Evolutionary conservation across 2,113 vertebrate genomes (phyloP).

Genomic region (Nothoprocta perdicaria): DNA sequence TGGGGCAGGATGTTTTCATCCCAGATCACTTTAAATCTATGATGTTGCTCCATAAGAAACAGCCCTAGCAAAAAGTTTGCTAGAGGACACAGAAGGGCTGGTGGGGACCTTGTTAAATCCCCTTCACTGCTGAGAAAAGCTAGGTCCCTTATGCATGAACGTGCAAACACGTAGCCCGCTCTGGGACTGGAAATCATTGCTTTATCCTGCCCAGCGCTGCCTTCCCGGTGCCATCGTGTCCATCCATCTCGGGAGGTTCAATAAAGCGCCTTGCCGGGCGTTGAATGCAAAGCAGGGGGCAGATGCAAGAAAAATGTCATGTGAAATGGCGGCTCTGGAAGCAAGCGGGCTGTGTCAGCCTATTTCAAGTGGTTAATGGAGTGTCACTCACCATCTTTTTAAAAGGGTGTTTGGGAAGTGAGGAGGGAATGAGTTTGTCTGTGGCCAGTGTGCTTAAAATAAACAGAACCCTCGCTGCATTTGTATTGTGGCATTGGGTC

Average conservation of each 20-base stretch:
- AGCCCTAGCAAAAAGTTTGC: neutral
- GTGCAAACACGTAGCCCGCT: neutral
- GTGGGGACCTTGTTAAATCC: neutral
- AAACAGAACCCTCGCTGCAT: neutral
- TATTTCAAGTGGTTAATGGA: slow-evolving; percentile 29
- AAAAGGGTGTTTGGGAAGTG: slow-evolving; percentile 15
- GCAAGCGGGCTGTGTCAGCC: slow-evolving; percentile 14
- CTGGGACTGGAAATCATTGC: no score
- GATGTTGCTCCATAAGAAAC: neutral
- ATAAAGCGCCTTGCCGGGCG: neutral
- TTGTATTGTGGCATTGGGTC: neutral
- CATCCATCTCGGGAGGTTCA: neutral
- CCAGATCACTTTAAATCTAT: rapidly evolving
- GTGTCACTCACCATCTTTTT: slow-evolving; percentile 29
- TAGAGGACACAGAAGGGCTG: neutral
- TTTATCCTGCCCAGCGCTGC: neutral
- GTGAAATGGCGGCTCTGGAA: slow-evolving; percentile 15
- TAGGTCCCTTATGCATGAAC: neutral
- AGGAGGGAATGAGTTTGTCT: slow-evolving; percentile 27
- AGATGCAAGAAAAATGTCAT: neutral
- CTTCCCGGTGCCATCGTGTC: rapidly evolving
- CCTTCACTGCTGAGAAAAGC: neutral
- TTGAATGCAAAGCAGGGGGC: neutral
- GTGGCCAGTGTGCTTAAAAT: neutral
- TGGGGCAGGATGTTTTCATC: neutral